Conservation (phyloP, 2,888 invertebrate genomes). For the Psylliodes chrysocephalus region DNA sequence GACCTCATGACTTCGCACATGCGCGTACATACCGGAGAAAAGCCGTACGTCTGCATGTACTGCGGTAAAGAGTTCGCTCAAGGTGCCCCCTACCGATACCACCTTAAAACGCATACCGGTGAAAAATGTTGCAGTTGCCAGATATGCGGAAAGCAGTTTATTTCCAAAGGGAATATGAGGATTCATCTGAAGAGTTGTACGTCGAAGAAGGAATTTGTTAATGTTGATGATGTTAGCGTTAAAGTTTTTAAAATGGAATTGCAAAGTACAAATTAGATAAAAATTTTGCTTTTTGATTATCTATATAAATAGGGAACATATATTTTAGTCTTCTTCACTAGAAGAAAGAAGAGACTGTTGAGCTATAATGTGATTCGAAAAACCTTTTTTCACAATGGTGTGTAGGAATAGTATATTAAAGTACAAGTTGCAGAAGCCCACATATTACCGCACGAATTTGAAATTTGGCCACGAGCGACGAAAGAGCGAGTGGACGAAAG, state of each 20-base stretch:
- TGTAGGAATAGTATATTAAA: too few relatives aligned
- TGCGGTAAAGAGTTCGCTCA: conserved; percentile 49
- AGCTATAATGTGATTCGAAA: too few relatives aligned
- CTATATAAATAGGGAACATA: too few relatives aligned
- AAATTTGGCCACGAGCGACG: too few relatives aligned
- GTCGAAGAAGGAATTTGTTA: conserved; percentile 15
- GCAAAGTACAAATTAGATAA: background rate
- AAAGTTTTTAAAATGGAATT: background rate
- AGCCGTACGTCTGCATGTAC: conserved; percentile 51
- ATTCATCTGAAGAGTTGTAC: conserved; percentile 39
- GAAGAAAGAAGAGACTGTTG: too few relatives aligned
- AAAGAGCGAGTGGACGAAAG: too few relatives aligned
- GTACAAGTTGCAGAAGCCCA: too few relatives aligned
- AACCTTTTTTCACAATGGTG: too few relatives aligned
- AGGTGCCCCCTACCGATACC: conserved; percentile 49
- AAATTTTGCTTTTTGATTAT: too few relatives aligned
- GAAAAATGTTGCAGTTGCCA: conserved; percentile 39
- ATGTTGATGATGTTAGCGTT: conserved; percentile 42
- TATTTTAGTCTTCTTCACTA: too few relatives aligned
- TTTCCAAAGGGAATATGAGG: conserved; percentile 42
- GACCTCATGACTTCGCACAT: conserved; percentile 56
- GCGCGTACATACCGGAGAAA: conserved; percentile 54
- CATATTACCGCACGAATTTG: too few relatives aligned
- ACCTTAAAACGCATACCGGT: conserved; percentile 48
- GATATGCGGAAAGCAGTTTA: conserved; percentile 40